These are phyloP conservation scores for Hemitrygon akajei DNA, from an alignment of 2,797 vertebrate species.

Conservation along the genomic window DNA sequence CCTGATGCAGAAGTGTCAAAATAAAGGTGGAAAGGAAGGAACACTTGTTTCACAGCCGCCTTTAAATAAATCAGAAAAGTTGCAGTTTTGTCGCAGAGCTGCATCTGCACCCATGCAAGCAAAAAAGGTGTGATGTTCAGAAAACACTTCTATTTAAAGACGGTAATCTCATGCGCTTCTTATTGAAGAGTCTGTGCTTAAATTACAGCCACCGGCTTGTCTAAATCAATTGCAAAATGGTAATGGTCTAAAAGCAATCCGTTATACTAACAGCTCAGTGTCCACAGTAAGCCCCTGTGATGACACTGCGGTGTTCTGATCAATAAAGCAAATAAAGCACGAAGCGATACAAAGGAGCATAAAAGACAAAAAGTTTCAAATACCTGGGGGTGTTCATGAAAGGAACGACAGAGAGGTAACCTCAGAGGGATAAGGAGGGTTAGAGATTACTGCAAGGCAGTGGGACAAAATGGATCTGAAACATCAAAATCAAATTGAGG, in stretches of 20 bases:
- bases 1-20: background rate
- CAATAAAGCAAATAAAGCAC: background rate
- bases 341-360: background rate
- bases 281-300: no score
- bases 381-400: background rate
- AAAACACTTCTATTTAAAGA: conserved; percentile 15
- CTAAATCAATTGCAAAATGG: background rate
- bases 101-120: background rate
- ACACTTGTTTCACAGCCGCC: background rate
- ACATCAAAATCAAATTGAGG: background rate
- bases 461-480: background rate
- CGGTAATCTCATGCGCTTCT: background rate
- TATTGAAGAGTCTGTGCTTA: background rate
- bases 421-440: background rate
- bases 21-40: background rate
- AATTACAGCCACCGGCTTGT: background rate
- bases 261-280: background rate
- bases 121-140: background rate
- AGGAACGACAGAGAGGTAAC: background rate
- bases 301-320: background rate
- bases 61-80: conserved; percentile 5
- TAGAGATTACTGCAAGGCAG: background rate
- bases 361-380: background rate
- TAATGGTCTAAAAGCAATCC: background rate
- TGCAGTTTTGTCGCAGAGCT: background rate